phyloP scores from a whole-genome alignment of 2,113 vertebrate species.

The Megalops atlanticus region DNA sequence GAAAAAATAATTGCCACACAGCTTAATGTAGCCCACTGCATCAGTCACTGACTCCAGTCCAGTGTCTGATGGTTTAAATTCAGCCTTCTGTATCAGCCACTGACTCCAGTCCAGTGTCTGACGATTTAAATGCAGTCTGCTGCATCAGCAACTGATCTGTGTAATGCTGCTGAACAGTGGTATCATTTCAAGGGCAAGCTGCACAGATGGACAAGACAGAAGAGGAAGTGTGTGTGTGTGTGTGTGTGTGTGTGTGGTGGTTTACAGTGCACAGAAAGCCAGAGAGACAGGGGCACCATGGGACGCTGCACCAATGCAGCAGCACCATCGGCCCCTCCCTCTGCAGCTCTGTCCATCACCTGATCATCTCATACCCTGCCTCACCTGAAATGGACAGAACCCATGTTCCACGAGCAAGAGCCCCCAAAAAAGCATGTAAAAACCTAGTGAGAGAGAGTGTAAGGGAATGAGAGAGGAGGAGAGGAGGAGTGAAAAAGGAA shows the following conservation, averaged over 20 bases:
- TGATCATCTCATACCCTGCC: not conserved
- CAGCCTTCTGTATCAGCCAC: too few relatives aligned
- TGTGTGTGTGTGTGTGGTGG: not conserved
- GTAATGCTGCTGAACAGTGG: too few relatives aligned
- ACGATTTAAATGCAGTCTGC: too few relatives aligned
- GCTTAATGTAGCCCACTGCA: not conserved
- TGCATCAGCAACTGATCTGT: too few relatives aligned
- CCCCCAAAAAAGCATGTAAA: too few relatives aligned
- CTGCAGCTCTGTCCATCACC: not conserved
- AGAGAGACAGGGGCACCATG: not conserved
- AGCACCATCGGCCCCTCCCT: not conserved
- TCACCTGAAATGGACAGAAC: not conserved
- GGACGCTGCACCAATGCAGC: not conserved
- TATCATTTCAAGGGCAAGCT: too few relatives aligned
- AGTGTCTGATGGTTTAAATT: too few relatives aligned
- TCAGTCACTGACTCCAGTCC: too few relatives aligned
- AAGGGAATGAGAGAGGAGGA: not conserved
- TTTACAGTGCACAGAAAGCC: too few relatives aligned
- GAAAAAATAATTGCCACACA: too few relatives aligned
- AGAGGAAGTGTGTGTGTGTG: not conserved
- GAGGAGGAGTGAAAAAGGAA: not conserved
- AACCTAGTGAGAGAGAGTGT: too few relatives aligned
- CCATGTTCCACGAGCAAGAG: not conserved
- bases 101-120: too few relatives aligned
- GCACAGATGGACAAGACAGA: not conserved